Conservation (phyloP, 2,113 vertebrate species). For the Onychorhynchus coronatus region DNA sequence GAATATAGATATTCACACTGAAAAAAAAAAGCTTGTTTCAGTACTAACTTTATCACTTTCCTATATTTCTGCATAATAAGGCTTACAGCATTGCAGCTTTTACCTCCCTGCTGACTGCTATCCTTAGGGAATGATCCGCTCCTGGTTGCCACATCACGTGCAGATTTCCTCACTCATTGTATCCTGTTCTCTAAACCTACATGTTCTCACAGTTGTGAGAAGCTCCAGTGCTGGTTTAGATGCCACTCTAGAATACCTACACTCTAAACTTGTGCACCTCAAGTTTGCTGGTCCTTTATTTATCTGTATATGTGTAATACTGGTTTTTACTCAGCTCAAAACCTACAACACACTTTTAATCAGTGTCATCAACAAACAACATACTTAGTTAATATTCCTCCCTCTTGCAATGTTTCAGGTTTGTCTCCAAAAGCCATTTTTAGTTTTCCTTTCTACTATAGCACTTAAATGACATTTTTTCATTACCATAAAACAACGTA, state of each 20-base stretch:
- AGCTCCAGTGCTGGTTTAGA: background rate
- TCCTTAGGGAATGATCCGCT: background rate
- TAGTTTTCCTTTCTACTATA: background rate
- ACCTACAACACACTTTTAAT: background rate
- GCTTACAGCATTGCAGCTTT: background rate
- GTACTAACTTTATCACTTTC: background rate
- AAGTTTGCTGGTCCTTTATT: background rate
- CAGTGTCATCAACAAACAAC: background rate
- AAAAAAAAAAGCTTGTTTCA: background rate
- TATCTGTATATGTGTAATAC: background rate
- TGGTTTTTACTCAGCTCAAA: background rate
- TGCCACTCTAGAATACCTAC: background rate
- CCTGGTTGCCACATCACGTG: background rate
- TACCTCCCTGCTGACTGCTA: background rate
- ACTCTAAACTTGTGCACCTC: background rate
- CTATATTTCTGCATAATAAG: background rate
- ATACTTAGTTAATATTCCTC: background rate
- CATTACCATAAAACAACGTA: background rate
- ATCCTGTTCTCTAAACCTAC: background rate
- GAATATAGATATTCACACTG: background rate
- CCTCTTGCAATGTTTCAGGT: background rate
- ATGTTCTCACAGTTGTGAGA: rapidly evolving
- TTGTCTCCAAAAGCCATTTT: background rate
- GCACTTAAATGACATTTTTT: background rate
- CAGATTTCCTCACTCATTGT: background rate